phyloP scores from a whole-genome alignment of 2,113 vertebrate genomes.

The Sminthopsis crassicaudata region DNA sequence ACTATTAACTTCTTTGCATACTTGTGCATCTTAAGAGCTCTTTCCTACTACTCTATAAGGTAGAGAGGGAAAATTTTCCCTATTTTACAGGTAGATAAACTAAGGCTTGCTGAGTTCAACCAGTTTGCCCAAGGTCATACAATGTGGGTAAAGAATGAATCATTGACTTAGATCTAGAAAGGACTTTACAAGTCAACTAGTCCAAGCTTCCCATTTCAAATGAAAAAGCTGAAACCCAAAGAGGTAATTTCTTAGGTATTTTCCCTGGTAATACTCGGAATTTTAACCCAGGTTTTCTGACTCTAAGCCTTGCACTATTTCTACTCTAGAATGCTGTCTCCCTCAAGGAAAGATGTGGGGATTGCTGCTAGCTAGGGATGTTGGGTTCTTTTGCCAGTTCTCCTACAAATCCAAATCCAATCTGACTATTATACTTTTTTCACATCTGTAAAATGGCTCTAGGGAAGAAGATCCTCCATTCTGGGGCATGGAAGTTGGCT shows the following conservation, averaged over 20 bases:
- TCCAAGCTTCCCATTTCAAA: background rate
- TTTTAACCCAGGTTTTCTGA: background rate
- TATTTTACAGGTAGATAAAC: background rate
- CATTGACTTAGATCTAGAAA: background rate
- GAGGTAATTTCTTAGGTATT: background rate
- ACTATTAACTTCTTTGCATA: background rate
- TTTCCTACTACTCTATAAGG: background rate
- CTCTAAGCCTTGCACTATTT: background rate
- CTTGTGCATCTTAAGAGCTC: background rate
- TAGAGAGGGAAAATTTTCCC: background rate
- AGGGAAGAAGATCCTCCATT: background rate
- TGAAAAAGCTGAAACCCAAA: background rate
- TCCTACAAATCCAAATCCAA: background rate
- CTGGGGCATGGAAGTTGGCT: background rate
- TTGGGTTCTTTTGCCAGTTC: background rate
- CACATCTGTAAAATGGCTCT: constrained; percentile 10
- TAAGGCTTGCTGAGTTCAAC: background rate
- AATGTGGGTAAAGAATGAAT: background rate
- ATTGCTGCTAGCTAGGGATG: background rate
- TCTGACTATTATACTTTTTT: background rate
- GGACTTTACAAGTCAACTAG: background rate
- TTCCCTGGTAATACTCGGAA: no score
- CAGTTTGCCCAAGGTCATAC: background rate
- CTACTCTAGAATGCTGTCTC: background rate
- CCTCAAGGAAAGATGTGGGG: background rate